Conservation (phyloP, 2,888 invertebrate species). For the Drosophila mimetica region DNA sequence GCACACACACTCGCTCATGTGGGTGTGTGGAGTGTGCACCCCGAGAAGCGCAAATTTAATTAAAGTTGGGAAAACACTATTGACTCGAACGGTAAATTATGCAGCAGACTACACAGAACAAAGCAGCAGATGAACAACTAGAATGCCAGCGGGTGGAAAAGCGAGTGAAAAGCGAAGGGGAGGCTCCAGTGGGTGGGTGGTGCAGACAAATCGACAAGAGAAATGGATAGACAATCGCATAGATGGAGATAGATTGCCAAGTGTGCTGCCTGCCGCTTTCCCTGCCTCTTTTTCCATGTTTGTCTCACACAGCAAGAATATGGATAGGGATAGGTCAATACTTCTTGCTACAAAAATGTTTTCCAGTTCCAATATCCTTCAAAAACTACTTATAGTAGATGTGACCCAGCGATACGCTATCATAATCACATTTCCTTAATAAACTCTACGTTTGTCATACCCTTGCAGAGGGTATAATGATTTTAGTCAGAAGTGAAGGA, state of each 20-base stretch:
- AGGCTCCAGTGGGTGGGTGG: neutral
- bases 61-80: constrained; percentile 74
- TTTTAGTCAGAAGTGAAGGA: too few relatives aligned
- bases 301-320: constrained; percentile 4
- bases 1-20: constrained; percentile 8
- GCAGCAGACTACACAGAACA: constrained; percentile 68
- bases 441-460: too few relatives aligned
- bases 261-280: constrained; percentile 3
- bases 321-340: neutral
- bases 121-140: constrained; percentile 36
- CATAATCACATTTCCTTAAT: too few relatives aligned
- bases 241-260: constrained; percentile 49
- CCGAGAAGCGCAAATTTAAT: constrained; percentile 72
- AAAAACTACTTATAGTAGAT: too few relatives aligned
- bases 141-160: constrained; percentile 9
- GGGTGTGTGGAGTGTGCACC: constrained; percentile 16
- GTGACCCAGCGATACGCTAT: too few relatives aligned
- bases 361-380: neutral
- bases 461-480: too few relatives aligned
- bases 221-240: constrained; percentile 47
- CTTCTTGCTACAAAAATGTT: neutral
- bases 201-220: constrained; percentile 42
- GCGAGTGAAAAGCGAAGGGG: neutral
- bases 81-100: constrained; percentile 75
- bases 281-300: neutral